These are phyloP conservation scores for Grammomys dolichurus DNA, from an alignment of 2,113 vertebrate species.

Conservation along the genomic window DNA sequence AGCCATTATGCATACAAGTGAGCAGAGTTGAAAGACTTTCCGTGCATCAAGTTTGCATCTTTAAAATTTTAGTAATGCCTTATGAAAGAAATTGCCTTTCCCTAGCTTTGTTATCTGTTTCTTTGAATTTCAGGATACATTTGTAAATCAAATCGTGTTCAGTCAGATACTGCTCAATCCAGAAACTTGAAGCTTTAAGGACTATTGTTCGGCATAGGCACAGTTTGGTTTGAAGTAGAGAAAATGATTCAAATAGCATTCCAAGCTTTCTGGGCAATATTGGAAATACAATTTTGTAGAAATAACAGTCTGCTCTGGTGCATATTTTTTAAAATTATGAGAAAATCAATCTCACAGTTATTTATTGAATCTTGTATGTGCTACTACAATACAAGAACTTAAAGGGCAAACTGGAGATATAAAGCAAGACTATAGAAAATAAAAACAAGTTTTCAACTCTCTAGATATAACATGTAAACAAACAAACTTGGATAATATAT, in stretches of 20 bases:
- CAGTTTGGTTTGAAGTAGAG: conserved; percentile 48
- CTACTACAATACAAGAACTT: background rate
- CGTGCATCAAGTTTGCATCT: conserved; percentile 65
- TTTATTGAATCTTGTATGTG: conserved; percentile 31
- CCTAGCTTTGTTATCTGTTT: conserved; percentile 74
- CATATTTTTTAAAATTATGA: conserved; percentile 31
- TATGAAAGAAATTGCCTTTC: conserved; percentile 71
- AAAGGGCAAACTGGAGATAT: background rate
- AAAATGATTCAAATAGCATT: conserved; percentile 62
- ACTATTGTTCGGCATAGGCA: conserved; percentile 16
- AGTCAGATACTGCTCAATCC: conserved; percentile 21
- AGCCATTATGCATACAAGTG: background rate
- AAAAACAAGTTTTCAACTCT: background rate
- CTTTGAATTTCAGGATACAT: conserved; percentile 74
- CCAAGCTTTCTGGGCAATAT: conserved; percentile 14
- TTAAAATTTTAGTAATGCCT: conserved; percentile 58
- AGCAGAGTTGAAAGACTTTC: conserved; percentile 52
- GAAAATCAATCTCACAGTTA: conserved; percentile 44
- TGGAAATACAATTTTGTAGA: conserved; percentile 23
- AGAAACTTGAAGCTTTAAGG: conserved; percentile 52
- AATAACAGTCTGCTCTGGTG: background rate
- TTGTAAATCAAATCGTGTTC: conserved; percentile 79
- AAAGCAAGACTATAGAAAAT: conserved; percentile 10
- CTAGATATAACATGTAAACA: background rate
- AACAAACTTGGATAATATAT: conserved; percentile 4